phyloP scores from a whole-genome alignment of 37 sponge, comb jelly and placozoan species.

The Halichondria panicea region DNA sequence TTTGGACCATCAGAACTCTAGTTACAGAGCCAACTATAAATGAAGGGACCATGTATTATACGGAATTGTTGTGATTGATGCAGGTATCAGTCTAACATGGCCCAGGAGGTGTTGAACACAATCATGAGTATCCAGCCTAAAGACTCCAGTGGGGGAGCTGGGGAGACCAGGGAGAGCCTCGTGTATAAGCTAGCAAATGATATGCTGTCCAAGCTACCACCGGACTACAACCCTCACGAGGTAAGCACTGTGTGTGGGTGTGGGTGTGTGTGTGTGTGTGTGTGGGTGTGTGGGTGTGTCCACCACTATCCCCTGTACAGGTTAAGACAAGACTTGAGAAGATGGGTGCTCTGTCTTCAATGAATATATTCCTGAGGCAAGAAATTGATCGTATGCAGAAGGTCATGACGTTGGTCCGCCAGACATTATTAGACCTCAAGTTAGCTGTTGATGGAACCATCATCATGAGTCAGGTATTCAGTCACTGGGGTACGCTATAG shows the following conservation, averaged over 20 bases:
- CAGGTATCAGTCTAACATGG: conserved; percentile 95
- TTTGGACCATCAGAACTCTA: no score
- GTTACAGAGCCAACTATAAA: no score
- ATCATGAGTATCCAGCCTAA: conserved; percentile 98
- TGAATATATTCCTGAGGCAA: conserved; percentile 99
- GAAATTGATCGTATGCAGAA: conserved; percentile 99
- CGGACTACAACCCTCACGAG: conserved; percentile 95
- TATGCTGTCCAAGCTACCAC: conserved; percentile 96
- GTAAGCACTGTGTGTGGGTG: conserved; percentile 18
- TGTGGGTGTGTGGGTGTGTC: background rate
- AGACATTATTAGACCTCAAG: conserved; percentile 83
- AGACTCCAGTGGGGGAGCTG: conserved; percentile 94
- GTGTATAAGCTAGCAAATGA: conserved; percentile 87
- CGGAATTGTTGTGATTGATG: no score
- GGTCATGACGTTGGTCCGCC: conserved; percentile 82
- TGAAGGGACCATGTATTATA: no score
- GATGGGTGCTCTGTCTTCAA: conserved; percentile 92
- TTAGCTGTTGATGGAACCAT: conserved; percentile 99
- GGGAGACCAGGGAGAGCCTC: conserved; percentile 97
- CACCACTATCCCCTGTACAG: conserved; percentile 24
- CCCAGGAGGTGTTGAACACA: conserved; percentile 92
- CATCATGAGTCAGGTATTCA: conserved; percentile 96
- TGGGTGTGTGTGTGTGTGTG: background rate
- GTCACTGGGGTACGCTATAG: background rate
- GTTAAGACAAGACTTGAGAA: conserved; percentile 89